These are phyloP conservation scores for Leucosticte australis DNA, from an alignment of 2,113 vertebrate genomes.

Conservation along the genomic window DNA sequence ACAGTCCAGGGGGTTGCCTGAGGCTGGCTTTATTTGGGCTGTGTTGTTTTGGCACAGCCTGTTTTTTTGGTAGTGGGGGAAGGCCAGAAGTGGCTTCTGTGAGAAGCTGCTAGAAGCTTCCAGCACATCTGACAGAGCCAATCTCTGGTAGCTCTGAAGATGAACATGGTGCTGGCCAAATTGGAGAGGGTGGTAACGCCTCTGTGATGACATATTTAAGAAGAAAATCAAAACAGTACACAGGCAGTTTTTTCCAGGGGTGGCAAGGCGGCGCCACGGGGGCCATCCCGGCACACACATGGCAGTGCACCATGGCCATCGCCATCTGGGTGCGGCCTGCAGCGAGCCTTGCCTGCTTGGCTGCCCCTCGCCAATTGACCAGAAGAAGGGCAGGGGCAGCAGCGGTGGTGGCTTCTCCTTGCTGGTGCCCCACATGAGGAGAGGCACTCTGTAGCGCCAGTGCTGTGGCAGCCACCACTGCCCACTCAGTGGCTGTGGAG, in stretches of 20 bases:
- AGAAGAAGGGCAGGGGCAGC: not conserved
- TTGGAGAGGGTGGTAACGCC: not conserved
- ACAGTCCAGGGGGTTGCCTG: not conserved
- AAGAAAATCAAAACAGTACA: not conserved
- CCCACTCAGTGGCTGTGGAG: not conserved
- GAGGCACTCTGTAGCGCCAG: fast-evolving
- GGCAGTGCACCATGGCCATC: fast-evolving
- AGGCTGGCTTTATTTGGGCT: not conserved
- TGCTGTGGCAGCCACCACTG: fast-evolving
- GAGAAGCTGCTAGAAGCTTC: not conserved
- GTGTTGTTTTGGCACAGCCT: not conserved
- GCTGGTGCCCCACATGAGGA: not conserved
- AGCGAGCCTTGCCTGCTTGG: not conserved
- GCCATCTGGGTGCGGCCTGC: fast-evolving
- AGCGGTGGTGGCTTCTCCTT: not conserved
- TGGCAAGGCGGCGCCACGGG: fast-evolving
- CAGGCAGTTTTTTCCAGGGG: not conserved
- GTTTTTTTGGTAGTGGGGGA: not conserved
- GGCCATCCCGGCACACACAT: fast-evolving
- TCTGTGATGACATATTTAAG: not conserved
- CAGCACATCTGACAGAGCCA: not conserved
- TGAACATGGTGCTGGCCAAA: not conserved
- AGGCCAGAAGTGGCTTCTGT: not conserved
- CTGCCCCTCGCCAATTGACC: not conserved
- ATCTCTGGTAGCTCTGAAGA: not conserved